Percentiles rank a stretch among this genome's conserved stretches.
Conservation (phyloP, 2,797 vertebrate species). For the Monodelphis domestica region DNA sequence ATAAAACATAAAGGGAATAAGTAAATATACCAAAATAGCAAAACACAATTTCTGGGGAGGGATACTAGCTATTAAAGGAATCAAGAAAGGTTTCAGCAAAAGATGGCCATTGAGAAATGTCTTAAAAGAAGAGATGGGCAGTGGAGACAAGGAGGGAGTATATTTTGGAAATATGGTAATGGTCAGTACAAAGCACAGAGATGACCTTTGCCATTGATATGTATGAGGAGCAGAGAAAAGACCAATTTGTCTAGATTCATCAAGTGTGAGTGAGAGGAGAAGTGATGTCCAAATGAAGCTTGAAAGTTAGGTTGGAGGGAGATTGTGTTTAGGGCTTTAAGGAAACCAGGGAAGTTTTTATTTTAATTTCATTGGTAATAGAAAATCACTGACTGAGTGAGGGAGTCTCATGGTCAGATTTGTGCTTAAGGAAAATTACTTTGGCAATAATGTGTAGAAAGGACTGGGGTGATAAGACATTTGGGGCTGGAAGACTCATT, state of each 20-base stretch:
- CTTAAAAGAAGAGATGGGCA: neutral
- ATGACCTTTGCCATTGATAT: neutral
- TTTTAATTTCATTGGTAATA: neutral
- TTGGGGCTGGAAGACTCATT: neutral
- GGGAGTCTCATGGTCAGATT: neutral
- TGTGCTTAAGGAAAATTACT: neutral
- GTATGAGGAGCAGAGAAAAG: neutral
- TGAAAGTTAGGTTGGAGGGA: neutral
- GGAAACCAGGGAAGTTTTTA: neutral
- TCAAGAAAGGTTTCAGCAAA: neutral
- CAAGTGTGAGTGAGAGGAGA: neutral
- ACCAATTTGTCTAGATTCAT: neutral
- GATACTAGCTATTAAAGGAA: neutral
- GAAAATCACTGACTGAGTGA: neutral
- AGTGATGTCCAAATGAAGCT: neutral
- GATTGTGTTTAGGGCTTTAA: neutral
- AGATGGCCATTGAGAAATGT: neutral
- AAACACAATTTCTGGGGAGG: neutral
- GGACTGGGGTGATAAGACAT: neutral
- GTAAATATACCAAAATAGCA: neutral
- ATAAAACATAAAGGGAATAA: neutral
- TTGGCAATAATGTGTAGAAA: neutral
- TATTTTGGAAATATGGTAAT: neutral
- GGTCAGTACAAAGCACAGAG: neutral
- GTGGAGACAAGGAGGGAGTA: neutral